Conservation (phyloP, 1,140 invertebrate species). For the Hyles euphorbiae region DNA sequence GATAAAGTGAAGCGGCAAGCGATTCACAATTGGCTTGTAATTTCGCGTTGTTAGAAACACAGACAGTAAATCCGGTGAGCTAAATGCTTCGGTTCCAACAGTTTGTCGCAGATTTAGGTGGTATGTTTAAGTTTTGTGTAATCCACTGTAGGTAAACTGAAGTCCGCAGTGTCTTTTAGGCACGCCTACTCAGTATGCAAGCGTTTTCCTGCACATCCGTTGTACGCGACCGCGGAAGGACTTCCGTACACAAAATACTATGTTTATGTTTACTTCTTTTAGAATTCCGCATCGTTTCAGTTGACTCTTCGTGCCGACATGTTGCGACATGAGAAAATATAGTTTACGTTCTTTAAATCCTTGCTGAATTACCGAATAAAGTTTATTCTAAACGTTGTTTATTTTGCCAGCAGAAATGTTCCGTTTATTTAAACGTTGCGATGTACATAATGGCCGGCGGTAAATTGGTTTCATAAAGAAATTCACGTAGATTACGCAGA, state of each 20-base stretch:
- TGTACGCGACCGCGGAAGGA: constrained; percentile 66
- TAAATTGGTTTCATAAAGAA: no score
- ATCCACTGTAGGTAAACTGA: constrained; percentile 60
- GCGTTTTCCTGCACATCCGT: constrained; percentile 69
- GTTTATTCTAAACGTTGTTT: no score
- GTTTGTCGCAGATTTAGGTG: constrained; percentile 57
- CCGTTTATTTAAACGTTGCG: no score
- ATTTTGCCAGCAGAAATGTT: no score
- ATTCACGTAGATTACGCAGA: neutral
- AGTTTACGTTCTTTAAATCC: constrained; percentile 34
- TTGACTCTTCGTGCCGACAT: constrained; percentile 62
- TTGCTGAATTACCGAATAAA: constrained; percentile 3
- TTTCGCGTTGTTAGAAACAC: constrained; percentile 23
- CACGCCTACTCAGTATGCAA: constrained; percentile 71
- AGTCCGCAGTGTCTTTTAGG: constrained; percentile 72
- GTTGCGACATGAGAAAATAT: constrained; percentile 55
- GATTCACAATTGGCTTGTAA: constrained; percentile 16
- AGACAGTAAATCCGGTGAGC: constrained; percentile 33
- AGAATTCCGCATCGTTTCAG: constrained; percentile 56
- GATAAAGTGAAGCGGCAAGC: constrained; percentile 9
- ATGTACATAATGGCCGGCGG: no score
- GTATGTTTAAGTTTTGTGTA: constrained; percentile 68
- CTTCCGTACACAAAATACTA: constrained; percentile 70
- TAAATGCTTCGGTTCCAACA: constrained; percentile 44
- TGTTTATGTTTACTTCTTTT: constrained; percentile 69